Percentiles rank a stretch among this genome's conserved stretches.
Evolutionary conservation across 2,113 vertebrate species (phyloP).

Genomic region (Talpa occidentalis): DNA sequence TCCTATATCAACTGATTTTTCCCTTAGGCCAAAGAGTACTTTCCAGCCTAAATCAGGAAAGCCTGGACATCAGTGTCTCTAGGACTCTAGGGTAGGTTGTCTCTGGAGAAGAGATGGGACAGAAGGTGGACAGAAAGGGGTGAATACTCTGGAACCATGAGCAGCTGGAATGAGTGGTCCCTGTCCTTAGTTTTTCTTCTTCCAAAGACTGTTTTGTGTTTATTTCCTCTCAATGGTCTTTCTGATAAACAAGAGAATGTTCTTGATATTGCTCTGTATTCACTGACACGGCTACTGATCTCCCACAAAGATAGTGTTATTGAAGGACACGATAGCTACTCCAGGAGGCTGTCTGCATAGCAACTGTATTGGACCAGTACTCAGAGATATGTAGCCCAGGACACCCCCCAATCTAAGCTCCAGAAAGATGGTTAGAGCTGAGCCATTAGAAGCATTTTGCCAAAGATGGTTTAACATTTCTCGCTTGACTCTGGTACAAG

Average conservation of each 20-base stretch:
- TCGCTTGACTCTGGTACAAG: not conserved
- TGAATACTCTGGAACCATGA: not conserved
- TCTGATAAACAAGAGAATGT: conserved; percentile 41
- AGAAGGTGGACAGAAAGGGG: no score
- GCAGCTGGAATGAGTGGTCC: not conserved
- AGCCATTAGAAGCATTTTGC: not conserved
- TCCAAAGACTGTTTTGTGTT: conserved; percentile 32
- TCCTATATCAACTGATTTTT: not conserved
- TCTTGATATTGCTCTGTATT: not conserved
- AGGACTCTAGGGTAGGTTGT: not conserved
- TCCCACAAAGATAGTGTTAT: conserved; percentile 51
- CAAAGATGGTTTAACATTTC: not conserved
- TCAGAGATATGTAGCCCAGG: conserved; percentile 8
- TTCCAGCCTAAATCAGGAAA: not conserved
- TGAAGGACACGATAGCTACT: conserved; percentile 24
- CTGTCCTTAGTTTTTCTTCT: not conserved
- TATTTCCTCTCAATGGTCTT: not conserved
- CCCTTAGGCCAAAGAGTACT: not conserved
- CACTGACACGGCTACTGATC: not conserved
- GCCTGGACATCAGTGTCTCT: not conserved
- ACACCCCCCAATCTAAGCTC: not conserved
- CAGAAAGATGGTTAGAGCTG: not conserved
- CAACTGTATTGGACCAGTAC: not conserved
- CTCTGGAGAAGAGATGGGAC: not conserved
- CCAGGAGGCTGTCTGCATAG: not conserved